Percentiles rank a stretch among this genome's conserved stretches.
These are phyloP conservation scores for Thunnus thynnus DNA, from an alignment of 2,113 vertebrate genomes.

Conservation along the genomic window DNA sequence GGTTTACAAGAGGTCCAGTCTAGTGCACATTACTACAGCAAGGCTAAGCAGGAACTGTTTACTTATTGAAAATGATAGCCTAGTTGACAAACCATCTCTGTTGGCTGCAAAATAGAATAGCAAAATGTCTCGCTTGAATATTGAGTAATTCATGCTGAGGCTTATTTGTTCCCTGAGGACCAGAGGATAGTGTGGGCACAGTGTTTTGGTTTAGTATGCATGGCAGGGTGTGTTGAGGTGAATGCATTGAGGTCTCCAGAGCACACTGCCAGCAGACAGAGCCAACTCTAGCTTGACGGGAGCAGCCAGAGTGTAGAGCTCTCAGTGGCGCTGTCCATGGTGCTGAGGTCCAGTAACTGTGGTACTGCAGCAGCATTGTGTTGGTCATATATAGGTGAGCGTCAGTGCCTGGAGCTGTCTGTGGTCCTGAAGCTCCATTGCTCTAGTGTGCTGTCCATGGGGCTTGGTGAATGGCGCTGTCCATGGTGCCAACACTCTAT, in stretches of 20 bases:
- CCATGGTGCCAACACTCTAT: neutral
- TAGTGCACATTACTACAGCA: conserved; percentile 48
- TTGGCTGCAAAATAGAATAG: neutral
- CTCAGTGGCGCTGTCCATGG: conserved; percentile 31
- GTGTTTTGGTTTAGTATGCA: conserved; percentile 24
- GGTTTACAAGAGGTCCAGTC: conserved; percentile 61
- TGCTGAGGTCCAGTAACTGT: neutral
- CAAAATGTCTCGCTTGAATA: neutral
- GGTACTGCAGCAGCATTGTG: neutral
- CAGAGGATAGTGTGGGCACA: neutral
- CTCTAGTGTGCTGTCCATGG: neutral
- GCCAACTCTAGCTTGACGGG: conserved; percentile 9
- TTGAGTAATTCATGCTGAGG: neutral
- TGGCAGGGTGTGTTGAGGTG: conserved; percentile 20
- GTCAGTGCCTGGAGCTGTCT: conserved; percentile 6
- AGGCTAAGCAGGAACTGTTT: conserved; percentile 21
- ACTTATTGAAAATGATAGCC: conserved; percentile 31
- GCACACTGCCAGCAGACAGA: conserved; percentile 23
- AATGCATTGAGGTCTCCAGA: conserved; percentile 19
- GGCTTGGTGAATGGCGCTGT: neutral
- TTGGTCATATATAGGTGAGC: neutral
- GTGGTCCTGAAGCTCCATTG: conserved; percentile 43
- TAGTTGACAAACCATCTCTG: conserved; percentile 2
- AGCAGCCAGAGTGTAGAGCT: conserved; percentile 6
- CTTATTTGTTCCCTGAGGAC: neutral